These are phyloP conservation scores for Notarius quadriscutis DNA, from an alignment of 2,113 vertebrate genomes.

Conservation along the genomic window DNA sequence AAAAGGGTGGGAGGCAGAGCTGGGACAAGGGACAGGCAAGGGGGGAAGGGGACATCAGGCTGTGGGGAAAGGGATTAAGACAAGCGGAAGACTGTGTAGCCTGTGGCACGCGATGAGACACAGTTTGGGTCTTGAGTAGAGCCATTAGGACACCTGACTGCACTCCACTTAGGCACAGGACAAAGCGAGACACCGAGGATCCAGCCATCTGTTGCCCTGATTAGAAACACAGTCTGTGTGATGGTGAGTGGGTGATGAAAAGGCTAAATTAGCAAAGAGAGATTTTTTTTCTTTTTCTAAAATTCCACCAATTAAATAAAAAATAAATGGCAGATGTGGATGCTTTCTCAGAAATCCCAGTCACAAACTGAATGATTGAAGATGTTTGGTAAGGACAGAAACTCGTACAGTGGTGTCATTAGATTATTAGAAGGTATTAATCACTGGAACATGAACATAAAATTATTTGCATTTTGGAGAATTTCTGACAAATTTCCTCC, in stretches of 20 bases:
- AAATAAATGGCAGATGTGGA: background rate
- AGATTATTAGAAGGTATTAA: background rate
- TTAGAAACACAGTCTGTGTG: constrained; percentile 67
- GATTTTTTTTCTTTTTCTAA: background rate
- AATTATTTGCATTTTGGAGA: background rate
- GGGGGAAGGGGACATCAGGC: background rate
- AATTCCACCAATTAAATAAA: background rate
- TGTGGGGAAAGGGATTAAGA: constrained; percentile 12
- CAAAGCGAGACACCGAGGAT: constrained; percentile 75
- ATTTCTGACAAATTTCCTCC: background rate
- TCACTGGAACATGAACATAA: background rate
- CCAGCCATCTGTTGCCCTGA: constrained; percentile 81
- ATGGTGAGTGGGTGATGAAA: constrained; percentile 60
- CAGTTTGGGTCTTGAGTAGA: constrained; percentile 73
- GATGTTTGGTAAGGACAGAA: background rate
- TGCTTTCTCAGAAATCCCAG: background rate
- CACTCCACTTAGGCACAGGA: constrained; percentile 66
- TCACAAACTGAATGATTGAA: background rate
- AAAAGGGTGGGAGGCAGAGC: constrained; percentile 61
- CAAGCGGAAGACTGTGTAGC: constrained; percentile 71
- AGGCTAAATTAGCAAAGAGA: constrained; percentile 44
- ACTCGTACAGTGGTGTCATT: background rate
- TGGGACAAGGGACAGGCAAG: constrained; percentile 60
- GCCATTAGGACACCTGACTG: constrained; percentile 73
- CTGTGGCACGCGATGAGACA: constrained; percentile 75